These are phyloP conservation scores for Pteropus alecto DNA, from an alignment of 2,113 vertebrate genomes.

Conservation along the genomic window DNA sequence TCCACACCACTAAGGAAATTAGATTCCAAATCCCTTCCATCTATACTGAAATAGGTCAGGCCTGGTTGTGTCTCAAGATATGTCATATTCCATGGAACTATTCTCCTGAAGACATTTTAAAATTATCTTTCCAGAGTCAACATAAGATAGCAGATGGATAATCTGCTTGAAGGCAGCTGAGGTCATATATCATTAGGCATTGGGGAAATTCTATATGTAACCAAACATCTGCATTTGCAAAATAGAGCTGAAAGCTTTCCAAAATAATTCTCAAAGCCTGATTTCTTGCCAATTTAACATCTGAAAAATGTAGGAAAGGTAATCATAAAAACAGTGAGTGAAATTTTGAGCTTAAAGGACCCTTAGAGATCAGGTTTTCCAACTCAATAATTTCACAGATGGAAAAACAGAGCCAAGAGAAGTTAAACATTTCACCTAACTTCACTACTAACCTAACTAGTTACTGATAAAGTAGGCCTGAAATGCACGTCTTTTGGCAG, in stretches of 20 bases:
- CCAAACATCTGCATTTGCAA: slow-evolving; percentile 72
- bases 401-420: slow-evolving; percentile 32
- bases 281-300: slow-evolving; percentile 62
- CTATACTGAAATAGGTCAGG: neutral
- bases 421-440: neutral
- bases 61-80: neutral
- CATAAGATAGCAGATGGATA: slow-evolving; percentile 70
- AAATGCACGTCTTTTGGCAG: neutral
- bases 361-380: slow-evolving; percentile 45
- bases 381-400: slow-evolving; percentile 34
- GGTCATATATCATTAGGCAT: slow-evolving; percentile 66
- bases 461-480: neutral
- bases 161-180: slow-evolving; percentile 60
- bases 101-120: slow-evolving; percentile 56
- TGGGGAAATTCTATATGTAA: slow-evolving; percentile 73
- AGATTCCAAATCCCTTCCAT: neutral
- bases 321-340: slow-evolving; percentile 49
- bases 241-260: slow-evolving; percentile 53
- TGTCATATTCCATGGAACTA: neutral
- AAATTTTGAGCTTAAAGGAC: slow-evolving; percentile 43
- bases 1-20: neutral
- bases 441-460: neutral
- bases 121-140: slow-evolving; percentile 54
- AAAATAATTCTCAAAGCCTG: slow-evolving; percentile 22
- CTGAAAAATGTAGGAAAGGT: slow-evolving; percentile 57